Conservation (phyloP, 2,888 invertebrate genomes). For the Lasiommata megera region DNA sequence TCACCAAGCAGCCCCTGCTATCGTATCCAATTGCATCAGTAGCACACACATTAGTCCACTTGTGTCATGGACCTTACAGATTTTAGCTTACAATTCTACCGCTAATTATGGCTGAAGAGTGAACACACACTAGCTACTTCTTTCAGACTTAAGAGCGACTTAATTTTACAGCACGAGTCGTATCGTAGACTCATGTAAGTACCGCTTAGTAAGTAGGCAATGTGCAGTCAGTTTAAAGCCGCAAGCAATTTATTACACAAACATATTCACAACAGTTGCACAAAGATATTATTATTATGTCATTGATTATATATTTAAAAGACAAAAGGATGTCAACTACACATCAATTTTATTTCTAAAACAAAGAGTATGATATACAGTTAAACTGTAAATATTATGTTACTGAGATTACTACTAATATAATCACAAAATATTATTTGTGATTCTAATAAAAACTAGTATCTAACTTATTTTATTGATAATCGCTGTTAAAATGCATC, state of each 20-base stretch:
- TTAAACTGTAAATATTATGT: slow-evolving; percentile 2
- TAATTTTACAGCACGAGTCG: too few species aligned
- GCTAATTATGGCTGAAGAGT: too few species aligned
- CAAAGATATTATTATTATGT: not conserved
- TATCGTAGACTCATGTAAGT: too few species aligned
- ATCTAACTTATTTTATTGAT: too few species aligned
- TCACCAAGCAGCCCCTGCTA: too few species aligned
- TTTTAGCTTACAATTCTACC: not conserved
- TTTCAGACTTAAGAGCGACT: too few species aligned
- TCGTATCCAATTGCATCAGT: too few species aligned
- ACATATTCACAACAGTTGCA: not conserved
- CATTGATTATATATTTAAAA: not conserved
- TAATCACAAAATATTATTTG: not conserved
- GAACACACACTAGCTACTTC: too few species aligned
- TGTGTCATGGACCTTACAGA: not conserved
- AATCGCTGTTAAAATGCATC: too few species aligned
- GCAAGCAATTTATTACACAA: not conserved
- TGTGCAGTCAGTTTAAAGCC: not conserved
- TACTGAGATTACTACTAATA: slow-evolving; percentile 10
- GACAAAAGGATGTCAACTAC: not conserved
- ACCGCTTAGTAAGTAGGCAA: too few species aligned
- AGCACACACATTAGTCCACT: too few species aligned
- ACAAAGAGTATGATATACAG: not conserved
- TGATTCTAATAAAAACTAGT: too few species aligned
- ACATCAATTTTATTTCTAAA: not conserved